Evolutionary conservation across 2,113 vertebrate genomes (phyloP), one percentile per base, ranked within the genome.

Genomic region (Poeciliopsis turrubarensis): DNA sequence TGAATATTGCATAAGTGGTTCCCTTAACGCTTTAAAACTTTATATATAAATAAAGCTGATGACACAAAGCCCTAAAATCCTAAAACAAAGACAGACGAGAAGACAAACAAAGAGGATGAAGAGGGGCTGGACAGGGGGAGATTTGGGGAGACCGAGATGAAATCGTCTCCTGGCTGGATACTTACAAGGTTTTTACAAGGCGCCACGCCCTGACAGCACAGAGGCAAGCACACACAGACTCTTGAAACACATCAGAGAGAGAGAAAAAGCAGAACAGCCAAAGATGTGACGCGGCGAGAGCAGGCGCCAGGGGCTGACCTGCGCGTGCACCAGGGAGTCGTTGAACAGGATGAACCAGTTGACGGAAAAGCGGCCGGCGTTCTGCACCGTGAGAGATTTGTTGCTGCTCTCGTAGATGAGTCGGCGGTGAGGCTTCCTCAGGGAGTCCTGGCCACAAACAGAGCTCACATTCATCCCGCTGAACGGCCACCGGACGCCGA

Each of bases 311-410:
- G 2, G 1, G 67, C 94, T 92, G 87, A 99, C 98, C 96, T 99
- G 98, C 13, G 97, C 98, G 25, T 99, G 98, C 27, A 99, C 97
- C 73, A 99, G 87, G 19, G 96, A 96, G 60, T 99, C 98, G 0
- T 97, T 99, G 83, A 99, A 99, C 17, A 99, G 97, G 84, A 99
- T 99, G 92, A 99, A 99, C 98, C 98, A 99, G 84, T 99, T 98
- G 67, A 99, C 96, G 7, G 98, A 99, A 92, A 99, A 99, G 68
- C 98, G 94, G 5, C 97, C 97, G 0, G 98, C 96, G 12, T 98
- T 97, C 92, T 98, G 98, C 63, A 99, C 93, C 2, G 95, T 96
- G 76, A 99, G 68, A 0, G 90, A 95, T 54, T 98, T 96, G 91
- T 99, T 99, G 90, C 97, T 98, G 93, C 97, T 99, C 87, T 99